These are phyloP conservation scores for Thera obeliscata DNA, from an alignment of 2,888 invertebrate genomes.

Conservation along the genomic window DNA sequence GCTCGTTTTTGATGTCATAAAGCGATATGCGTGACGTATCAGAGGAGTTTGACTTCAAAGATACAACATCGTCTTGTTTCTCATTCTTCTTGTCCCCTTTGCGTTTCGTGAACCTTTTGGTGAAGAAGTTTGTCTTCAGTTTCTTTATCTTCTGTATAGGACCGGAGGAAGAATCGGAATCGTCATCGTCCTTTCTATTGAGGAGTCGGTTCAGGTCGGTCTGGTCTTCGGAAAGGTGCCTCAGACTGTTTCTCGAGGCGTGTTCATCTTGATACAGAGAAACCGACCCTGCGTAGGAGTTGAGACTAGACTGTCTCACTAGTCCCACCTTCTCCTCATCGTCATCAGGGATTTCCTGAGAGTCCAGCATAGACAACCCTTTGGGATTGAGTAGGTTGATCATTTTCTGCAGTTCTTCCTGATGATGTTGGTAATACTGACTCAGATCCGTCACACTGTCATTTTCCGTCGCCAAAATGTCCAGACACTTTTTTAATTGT, in stretches of 20 bases:
- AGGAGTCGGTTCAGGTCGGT: constrained; percentile 71
- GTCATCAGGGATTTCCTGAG: constrained; percentile 67
- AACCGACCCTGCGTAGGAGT: constrained; percentile 64
- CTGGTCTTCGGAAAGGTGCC: constrained; percentile 74
- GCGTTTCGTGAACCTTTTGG: constrained; percentile 85
- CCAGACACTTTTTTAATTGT: constrained; percentile 85
- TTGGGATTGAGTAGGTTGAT: constrained; percentile 71
- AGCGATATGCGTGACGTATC: constrained; percentile 77
- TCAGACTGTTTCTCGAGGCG: constrained; percentile 66
- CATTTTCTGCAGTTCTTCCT: constrained; percentile 71
- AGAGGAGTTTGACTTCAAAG: constrained; percentile 80
- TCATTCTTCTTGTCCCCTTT: constrained; percentile 73
- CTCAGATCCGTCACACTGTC: constrained; percentile 72
- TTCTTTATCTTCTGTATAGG: constrained; percentile 84
- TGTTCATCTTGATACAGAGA: constrained; percentile 74
- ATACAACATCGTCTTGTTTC: constrained; percentile 74
- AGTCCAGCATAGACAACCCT: constrained; percentile 67
- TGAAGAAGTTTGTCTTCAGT: constrained; percentile 85
- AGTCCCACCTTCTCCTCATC: constrained; percentile 68
- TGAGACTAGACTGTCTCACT: constrained; percentile 61
- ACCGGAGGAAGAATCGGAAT: constrained; percentile 75
- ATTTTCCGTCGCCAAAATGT: constrained; percentile 84
- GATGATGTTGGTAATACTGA: constrained; percentile 72
- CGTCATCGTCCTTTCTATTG: constrained; percentile 83
- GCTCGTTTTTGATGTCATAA: constrained; percentile 71